Conservation (phyloP, 1,140 invertebrate genomes). For the Odontomachus brunneus region DNA sequence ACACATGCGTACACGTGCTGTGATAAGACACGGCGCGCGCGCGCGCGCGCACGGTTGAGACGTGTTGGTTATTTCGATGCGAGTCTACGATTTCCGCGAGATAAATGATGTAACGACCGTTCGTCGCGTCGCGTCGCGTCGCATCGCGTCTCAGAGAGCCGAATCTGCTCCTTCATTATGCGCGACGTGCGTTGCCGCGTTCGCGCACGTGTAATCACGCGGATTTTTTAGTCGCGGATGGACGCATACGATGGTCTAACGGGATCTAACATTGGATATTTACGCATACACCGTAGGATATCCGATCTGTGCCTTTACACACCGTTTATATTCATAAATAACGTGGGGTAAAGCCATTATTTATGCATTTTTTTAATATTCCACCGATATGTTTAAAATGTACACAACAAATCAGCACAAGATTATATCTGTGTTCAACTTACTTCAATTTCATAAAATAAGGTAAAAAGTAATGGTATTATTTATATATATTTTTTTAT, state of each 20-base stretch:
- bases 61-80: constrained; percentile 72
- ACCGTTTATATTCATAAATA: not conserved
- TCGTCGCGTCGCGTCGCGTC: constrained; percentile 20
- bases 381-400: too few relatives aligned
- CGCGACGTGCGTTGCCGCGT: constrained; percentile 49
- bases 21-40: not conserved
- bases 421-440: too few relatives aligned
- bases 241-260: constrained; percentile 58
- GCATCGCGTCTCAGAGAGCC: constrained; percentile 27
- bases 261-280: constrained; percentile 40
- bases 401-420: too few relatives aligned
- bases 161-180: constrained; percentile 72
- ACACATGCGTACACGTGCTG: not conserved
- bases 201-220: constrained; percentile 62
- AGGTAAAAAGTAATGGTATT: too few relatives aligned
- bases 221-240: constrained; percentile 64
- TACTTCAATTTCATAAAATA: too few relatives aligned
- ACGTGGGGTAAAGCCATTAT: not conserved
- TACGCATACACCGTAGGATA: constrained; percentile 8
- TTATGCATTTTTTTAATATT: not conserved
- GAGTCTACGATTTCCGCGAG: constrained; percentile 71
- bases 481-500: too few relatives aligned
- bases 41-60: not conserved
- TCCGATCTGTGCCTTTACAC: constrained; percentile 20
- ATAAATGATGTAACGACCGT: constrained; percentile 75